Evolutionary conservation across 2,113 vertebrate genomes (phyloP), one percentile per base, ranked within the genome.

Genomic region (Atlantisia rogersi): DNA sequence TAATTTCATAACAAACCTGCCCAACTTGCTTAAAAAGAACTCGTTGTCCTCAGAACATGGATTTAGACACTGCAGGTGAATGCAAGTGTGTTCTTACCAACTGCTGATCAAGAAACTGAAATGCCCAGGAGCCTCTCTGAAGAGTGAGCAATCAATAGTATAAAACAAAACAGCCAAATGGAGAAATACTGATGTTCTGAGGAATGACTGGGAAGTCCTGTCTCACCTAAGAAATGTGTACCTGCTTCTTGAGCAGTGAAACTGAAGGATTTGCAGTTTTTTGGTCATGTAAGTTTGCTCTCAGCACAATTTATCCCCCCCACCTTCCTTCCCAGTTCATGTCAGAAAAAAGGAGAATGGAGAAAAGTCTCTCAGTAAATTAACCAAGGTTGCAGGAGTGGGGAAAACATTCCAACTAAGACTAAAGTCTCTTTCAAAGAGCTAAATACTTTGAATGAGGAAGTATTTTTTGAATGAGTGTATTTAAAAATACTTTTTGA

Each of bases 151-250:
- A 42, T 7, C 42, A 16, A 46, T 46, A 14, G 50, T 3, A 6
- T 9, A 21, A 46, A 0, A 25, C 3, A 12, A 4, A 67, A 13
- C 20, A 35, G 60, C 9, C 56, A 32, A 12, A 5, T 1, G 14
- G 69, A 76, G 35, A 39, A 62, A 60, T 19, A 59, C 1, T 5
- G 20, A 37, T 53, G 32, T 69, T 69, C 42, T 62, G 40, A 1
- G 1, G 40, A 13, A 63, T 40, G 3, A 39, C 0, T n/a, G 53
- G 40, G 46, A 53, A 15, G 67, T 14, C 52, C 37, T 22, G 8
- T 6, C 20, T 29, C 26, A 42, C 44, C 29, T 77, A 6, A 25
- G 35, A 76, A 60, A 60, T 9, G 28, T 4, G 53, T 48, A 10
- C 26, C 63, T 70, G 71, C 22, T 77, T 14, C 32, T 80, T 25